Conservation (phyloP, 1,140 invertebrate genomes). For the Hyles euphorbiae region DNA sequence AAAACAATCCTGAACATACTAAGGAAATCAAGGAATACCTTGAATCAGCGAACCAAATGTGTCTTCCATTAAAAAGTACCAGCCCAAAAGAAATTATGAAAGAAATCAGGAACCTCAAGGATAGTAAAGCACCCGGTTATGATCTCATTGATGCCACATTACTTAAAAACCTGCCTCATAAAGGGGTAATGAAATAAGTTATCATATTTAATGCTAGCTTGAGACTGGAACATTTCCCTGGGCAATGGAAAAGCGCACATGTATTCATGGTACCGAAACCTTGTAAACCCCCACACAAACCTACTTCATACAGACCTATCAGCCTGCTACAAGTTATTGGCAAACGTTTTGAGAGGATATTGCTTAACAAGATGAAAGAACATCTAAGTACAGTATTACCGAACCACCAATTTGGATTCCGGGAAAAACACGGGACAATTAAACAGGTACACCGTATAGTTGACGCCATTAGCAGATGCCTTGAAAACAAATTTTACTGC, state of each 20-base stretch:
- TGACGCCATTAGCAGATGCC: slow-evolving; percentile 19
- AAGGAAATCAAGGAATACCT: slow-evolving; percentile 12
- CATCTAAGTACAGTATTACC: no score
- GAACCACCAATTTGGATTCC: no score
- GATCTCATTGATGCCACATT: slow-evolving; percentile 5
- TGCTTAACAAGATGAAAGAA: no score
- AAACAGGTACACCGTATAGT: slow-evolving; percentile 32
- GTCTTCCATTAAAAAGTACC: slow-evolving; percentile 12
- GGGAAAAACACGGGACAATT: slow-evolving; percentile 1
- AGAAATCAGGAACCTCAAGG: slow-evolving; percentile 9
- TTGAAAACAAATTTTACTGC: slow-evolving; percentile 37
- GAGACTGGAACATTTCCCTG: slow-evolving; percentile 22
- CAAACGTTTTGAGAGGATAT: no score
- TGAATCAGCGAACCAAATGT: slow-evolving; percentile 11
- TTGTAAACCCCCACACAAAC: slow-evolving; percentile 34
- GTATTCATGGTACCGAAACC: slow-evolving; percentile 46
- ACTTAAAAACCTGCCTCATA: slow-evolving; percentile 8
- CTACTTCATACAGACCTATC: slow-evolving; percentile 43
- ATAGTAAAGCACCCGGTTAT: slow-evolving; percentile 4
- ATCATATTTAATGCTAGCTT: slow-evolving; percentile 15
- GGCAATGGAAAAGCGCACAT: slow-evolving; percentile 45
- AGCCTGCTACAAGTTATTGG: slow-evolving; percentile 25
- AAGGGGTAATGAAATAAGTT: neutral
- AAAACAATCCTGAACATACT: neutral
- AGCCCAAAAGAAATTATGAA: slow-evolving; percentile 9